These are phyloP conservation scores for Scaptomyza reducta DNA, from an alignment of 2,888 invertebrate genomes.

Conservation along the genomic window DNA sequence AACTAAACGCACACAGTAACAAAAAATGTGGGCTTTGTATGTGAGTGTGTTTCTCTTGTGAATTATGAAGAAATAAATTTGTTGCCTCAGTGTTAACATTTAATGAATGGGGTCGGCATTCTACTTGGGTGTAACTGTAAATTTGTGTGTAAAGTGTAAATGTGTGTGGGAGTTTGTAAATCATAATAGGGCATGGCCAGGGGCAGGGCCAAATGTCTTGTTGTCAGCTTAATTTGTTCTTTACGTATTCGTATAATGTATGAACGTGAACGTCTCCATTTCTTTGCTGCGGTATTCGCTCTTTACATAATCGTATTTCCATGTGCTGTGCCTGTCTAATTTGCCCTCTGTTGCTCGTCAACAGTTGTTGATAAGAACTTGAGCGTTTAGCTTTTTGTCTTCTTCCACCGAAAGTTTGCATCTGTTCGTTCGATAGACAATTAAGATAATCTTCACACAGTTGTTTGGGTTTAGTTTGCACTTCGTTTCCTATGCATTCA, in stretches of 20 bases:
- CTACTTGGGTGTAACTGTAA: background rate
- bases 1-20: slow-evolving; percentile 59
- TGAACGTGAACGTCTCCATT: background rate
- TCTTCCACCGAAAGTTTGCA: slow-evolving; percentile 27
- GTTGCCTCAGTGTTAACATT: slow-evolving; percentile 61
- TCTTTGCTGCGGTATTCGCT: slow-evolving; percentile 29
- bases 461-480: slow-evolving; percentile 29
- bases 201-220: slow-evolving; percentile 33
- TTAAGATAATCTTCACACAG: slow-evolving; percentile 22
- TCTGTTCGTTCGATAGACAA: slow-evolving; percentile 21
- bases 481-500: slow-evolving; percentile 19
- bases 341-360: slow-evolving; percentile 6
- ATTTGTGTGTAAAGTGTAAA: background rate
- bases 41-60: slow-evolving; percentile 36
- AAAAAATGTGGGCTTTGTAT: slow-evolving; percentile 21
- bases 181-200: slow-evolving; percentile 33
- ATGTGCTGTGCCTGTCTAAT: slow-evolving; percentile 30
- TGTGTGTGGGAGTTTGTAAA: slow-evolving; percentile 47
- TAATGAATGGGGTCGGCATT: slow-evolving; percentile 55
- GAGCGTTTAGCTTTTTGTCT: background rate
- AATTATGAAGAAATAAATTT: slow-evolving; percentile 64
- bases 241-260: slow-evolving; percentile 14
- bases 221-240: slow-evolving; percentile 60
- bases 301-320: slow-evolving; percentile 74
- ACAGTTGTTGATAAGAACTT: slow-evolving; percentile 22